Evolutionary conservation across 1,140 invertebrate genomes (phyloP), one percentile per base, ranked within the genome.

Genomic region (Caenorhabditis brenneri): DNA sequence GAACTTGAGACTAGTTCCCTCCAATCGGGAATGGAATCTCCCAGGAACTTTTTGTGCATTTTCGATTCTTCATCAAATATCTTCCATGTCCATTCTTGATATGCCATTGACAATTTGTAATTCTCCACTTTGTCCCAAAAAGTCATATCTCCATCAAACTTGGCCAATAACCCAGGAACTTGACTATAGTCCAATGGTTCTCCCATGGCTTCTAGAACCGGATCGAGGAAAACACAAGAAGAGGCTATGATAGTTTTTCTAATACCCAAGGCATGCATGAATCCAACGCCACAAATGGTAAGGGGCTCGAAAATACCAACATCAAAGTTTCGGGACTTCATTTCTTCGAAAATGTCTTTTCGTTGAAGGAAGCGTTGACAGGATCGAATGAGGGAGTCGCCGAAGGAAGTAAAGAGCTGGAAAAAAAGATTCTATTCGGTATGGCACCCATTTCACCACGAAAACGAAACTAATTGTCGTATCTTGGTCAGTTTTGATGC

Each of bases 181-280:
- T 83, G 79, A 49, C 74, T 83, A 27, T 48, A 65, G 22, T 65
- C 74, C 19, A 79, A 5, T 22, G 82, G 82, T 58, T 80, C 69
- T 53, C 82, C 82, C 10, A 74, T 22, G 19, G 48, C 53, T 7
- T 69, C 69, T 0, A 58, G 19, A n/a, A 49, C 49, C 58, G 49
- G 69, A 46, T 74, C 65, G 10, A 42, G 42, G 0, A 46, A 24
- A 10, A 36, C 22, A 42, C 42, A 55, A 31, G 69, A 79, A 27
- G 60, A 48, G 19, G 82, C 33, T 9, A 79, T 58, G n/a, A 42
- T 49, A 2, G 79, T 7, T 12, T 83, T 39, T 2, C 58, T 29
- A n/a, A 83, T 74, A 15, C 69, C 22, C 0, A 58, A 3, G 27
- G 42, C 36, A 74, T 46, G 4, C 33, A 82, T 65, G 19, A 19